Base-by-base conservation (phyloP, 2,797 vertebrate genomes). In the Leptoclinus maculatus region DNA sequence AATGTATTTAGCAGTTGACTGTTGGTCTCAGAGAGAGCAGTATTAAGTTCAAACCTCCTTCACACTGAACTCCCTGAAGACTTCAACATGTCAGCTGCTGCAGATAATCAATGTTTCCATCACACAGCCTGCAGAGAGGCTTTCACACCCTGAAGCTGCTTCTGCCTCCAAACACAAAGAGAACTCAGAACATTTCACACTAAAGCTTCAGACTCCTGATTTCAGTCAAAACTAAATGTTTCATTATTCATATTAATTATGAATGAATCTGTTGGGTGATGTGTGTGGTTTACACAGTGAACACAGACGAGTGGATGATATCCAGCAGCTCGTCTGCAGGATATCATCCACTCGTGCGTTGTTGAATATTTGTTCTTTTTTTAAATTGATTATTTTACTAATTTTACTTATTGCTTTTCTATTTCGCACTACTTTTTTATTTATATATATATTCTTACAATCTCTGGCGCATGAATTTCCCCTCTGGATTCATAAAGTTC, bases 11-110 rank as follows among this genome's bases (percentile, higher is more conserved):
- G 3, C 32, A 49, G 65, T 19, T 56, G 36, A 29, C 29, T 21
- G 57, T 54, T 2, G 51, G 51, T 16, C 23, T 54, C 39, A 41
- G 39, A 11, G 39, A 14, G 39, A 39, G 43, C 39, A 41, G 39
- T 3, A 6, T 45, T 6, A 32, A 56, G 29, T 47, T 29, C 1
- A 47, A 72, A 25, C 5, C 54, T 57, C 27, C 16, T 32, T 19
- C 54, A 29, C 27, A 57, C 14, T 57, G 7, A 57, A 17, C 57
- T 66, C 70, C 66, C 41, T 27, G 32, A 51, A 66, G 63, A 62
- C 29, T 25, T 21, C 0, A 32, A 27, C 34, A 34, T 8, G 27
- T n/a, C 62, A 34, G 58, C 56, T 10, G 66, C 38, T 38, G 38
- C 11, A 39, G 39, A 58, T 32, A 57, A 16, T 57, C 25, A 7